Evolutionary conservation across 2,888 invertebrate genomes (phyloP).

Genomic region (Pachydiplax longipennis): DNA sequence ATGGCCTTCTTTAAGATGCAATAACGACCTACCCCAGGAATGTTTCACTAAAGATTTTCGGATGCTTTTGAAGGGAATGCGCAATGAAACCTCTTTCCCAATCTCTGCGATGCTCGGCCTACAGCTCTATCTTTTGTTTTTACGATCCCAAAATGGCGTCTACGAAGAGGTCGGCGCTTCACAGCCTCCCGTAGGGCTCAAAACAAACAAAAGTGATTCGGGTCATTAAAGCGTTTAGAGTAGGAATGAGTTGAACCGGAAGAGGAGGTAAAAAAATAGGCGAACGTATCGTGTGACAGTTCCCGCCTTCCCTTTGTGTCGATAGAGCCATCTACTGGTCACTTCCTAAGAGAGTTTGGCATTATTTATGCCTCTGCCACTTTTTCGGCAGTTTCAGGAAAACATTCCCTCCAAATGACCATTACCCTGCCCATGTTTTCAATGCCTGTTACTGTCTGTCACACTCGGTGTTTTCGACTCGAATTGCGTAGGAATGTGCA

Average conservation of each 20-base stretch:
- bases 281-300: neutral
- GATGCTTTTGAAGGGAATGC: neutral
- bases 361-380: too few species aligned
- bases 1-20: too few species aligned
- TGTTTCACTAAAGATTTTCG: neutral
- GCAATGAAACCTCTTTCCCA: neutral
- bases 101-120: neutral
- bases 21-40: neutral
- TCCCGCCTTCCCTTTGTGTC: too few species aligned
- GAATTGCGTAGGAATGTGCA: too few species aligned
- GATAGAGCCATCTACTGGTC: too few species aligned
- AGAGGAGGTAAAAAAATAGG: neutral
- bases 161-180: neutral
- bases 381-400: too few species aligned
- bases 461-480: too few species aligned
- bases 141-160: neutral
- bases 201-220: constrained; percentile 25
- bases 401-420: too few species aligned
- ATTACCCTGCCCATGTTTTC: too few species aligned
- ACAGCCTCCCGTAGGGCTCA: neutral
- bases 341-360: too few species aligned
- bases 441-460: too few species aligned
- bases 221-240: constrained; percentile 17
- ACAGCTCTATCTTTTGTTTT: neutral
- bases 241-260: neutral